These are phyloP conservation scores for Polypedilum pembai DNA, from an alignment of 1,140 invertebrate species.

Conservation along the genomic window DNA sequence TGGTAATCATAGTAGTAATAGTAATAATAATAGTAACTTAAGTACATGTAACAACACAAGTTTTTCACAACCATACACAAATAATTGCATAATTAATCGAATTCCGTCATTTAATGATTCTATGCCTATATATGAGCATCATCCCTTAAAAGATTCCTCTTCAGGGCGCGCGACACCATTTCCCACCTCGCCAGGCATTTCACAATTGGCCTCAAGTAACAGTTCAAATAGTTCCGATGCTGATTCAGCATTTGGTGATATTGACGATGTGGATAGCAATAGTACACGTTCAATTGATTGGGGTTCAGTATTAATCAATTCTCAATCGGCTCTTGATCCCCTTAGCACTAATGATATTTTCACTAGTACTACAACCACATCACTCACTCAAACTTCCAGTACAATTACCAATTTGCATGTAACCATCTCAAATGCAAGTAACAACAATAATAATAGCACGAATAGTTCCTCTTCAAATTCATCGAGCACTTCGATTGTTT, in stretches of 20 bases:
- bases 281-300: slow-evolving; percentile 72
- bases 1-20: slow-evolving; percentile 27
- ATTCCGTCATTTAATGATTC: slow-evolving; percentile 34
- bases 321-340: slow-evolving; percentile 73
- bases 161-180: slow-evolving; percentile 57
- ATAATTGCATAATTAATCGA: slow-evolving; percentile 27
- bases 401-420: not conserved
- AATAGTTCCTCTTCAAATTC: not conserved
- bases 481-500: not conserved
- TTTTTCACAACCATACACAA: slow-evolving; percentile 25
- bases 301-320: slow-evolving; percentile 82
- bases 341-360: slow-evolving; percentile 69
- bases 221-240: slow-evolving; percentile 46
- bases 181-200: slow-evolving; percentile 43
- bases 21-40: slow-evolving; percentile 29
- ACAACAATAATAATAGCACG: not conserved
- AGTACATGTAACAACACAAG: slow-evolving; percentile 16
- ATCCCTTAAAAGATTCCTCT: slow-evolving; percentile 42
- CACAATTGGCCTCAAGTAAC: slow-evolving; percentile 28
- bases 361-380: slow-evolving; percentile 42
- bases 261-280: slow-evolving; percentile 56
- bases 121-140: slow-evolving; percentile 49
- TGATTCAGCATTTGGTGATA: slow-evolving; percentile 70
- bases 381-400: slow-evolving; percentile 31
- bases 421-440: not conserved